Evolutionary conservation across 2,113 vertebrate genomes (phyloP).

Genomic region (Nannospalax galili): DNA sequence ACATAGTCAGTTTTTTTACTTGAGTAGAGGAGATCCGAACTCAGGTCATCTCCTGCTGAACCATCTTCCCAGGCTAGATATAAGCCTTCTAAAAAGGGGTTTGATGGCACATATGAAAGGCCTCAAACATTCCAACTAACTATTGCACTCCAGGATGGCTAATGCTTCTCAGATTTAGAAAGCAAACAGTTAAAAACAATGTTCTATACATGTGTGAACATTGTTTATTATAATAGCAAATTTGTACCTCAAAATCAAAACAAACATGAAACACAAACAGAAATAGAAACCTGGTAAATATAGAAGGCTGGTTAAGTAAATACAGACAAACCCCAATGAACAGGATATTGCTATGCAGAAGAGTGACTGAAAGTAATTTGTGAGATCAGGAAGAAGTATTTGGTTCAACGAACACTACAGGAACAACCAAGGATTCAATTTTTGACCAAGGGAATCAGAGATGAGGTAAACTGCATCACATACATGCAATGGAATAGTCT

Average conservation of each 20-base stretch:
- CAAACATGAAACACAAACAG: not conserved
- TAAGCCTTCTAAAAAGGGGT: not conserved
- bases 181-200: not conserved
- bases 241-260: not conserved
- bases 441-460: not conserved
- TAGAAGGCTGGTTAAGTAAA: not conserved
- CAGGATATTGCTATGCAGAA: not conserved
- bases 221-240: not conserved
- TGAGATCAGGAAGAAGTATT: not conserved
- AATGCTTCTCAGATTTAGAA: not conserved
- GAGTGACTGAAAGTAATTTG: not conserved
- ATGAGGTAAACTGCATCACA: not conserved
- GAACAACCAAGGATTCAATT: not conserved
- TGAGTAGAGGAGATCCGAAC: not conserved
- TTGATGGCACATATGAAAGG: not conserved
- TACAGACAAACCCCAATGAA: not conserved
- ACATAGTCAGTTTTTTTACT: too few relatives aligned
- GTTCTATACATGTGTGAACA: rapidly evolving
- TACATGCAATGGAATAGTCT: not conserved
- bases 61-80: not conserved
- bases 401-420: not conserved
- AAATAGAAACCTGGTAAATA: not conserved
- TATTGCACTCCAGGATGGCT: not conserved
- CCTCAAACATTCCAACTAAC: not conserved
- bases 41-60: not conserved